Evolutionary conservation across 2,888 invertebrate species (phyloP), one percentile per base, ranked within the genome.

Genomic region (Tuberolachnus salignus): DNA sequence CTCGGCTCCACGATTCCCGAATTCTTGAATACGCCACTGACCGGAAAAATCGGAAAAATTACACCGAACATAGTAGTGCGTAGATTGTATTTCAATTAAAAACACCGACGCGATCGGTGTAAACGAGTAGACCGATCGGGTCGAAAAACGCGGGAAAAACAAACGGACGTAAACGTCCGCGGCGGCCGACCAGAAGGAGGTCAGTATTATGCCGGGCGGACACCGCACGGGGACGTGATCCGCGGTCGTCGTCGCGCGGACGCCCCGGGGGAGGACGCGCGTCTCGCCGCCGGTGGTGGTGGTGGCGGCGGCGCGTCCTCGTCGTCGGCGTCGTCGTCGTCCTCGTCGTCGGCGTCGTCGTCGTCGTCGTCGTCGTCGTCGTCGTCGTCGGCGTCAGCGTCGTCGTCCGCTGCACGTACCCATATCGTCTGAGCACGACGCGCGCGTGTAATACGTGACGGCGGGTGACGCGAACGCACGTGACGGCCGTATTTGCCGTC

Each of bases 381-480:
- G n/a, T n/a, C n/a, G n/a, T n/a, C n/a, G n/a, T n/a, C n/a, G n/a
- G n/a, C n/a, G n/a, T n/a, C n/a, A n/a, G 59, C 71, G 61, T 34
- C 34, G 34, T 26, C 71, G 61, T 26, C 61, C 59, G 59, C 61
- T 46, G 59, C 72, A 72, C 72, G 59, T 71, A 57, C 55, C 70
- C 44, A 49, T n/a, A 16, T 13, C 23, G 19, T 59, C 59, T 46
- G 71, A 26, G 49, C 49, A 44, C 34, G 11, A 49, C 10, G 51
- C 44, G 57, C 11, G n/a, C 46, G 19, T 61, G 49, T 21, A 26
- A 59, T 51, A 73, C 73, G 73, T 73, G 73, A 73, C 71, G 70
- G 23, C 69, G 19, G 19, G 1, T 42, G 11, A 51, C 73, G 16
- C 63, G 63, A 49, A 49, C 67, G 53, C 53, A 73, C 73, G 73